Percentiles rank a stretch among this genome's conserved stretches.
Evolutionary conservation across 2,113 vertebrate species (phyloP).

Genomic region (Phylloscopus trochiloides): DNA sequence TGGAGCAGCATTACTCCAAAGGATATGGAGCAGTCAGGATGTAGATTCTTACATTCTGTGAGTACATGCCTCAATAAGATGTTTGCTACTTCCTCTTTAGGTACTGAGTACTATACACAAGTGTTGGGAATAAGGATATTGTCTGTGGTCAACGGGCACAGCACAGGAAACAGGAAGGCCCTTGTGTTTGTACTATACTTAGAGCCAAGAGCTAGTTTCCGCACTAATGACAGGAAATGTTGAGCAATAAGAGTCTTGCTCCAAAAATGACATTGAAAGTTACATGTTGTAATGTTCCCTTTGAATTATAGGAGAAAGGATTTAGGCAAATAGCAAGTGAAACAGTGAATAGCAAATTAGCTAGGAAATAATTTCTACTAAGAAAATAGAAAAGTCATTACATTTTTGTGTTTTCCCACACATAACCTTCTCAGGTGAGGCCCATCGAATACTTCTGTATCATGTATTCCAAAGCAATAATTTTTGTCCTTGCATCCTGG

Average conservation of each 20-base stretch:
- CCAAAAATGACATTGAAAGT: conserved; percentile 34
- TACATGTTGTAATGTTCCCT: not conserved
- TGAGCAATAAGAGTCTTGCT: conserved; percentile 3
- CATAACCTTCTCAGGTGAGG: not conserved
- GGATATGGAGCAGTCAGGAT: not conserved
- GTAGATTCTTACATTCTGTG: not conserved
- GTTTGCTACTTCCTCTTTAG: not conserved
- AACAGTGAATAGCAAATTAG: not conserved
- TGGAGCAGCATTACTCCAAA: not conserved
- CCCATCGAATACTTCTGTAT: not conserved
- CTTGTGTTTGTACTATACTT: conserved; percentile 38
- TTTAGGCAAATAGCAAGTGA: not conserved
- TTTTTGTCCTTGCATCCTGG: not conserved
- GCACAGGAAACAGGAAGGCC: conserved; percentile 50
- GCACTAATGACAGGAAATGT: conserved; percentile 7
- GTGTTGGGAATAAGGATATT: conserved; percentile 19
- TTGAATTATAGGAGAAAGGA: not conserved
- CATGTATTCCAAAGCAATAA: not conserved
- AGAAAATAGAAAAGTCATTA: not conserved
- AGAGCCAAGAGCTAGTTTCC: conserved; percentile 43
- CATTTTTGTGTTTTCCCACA: not conserved
- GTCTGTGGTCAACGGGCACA: not conserved
- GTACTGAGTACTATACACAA: not conserved
- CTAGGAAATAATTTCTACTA: not conserved
- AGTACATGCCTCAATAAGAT: not conserved